Conservation (phyloP, 2,113 vertebrate genomes). For the Platichthys flesus region DNA sequence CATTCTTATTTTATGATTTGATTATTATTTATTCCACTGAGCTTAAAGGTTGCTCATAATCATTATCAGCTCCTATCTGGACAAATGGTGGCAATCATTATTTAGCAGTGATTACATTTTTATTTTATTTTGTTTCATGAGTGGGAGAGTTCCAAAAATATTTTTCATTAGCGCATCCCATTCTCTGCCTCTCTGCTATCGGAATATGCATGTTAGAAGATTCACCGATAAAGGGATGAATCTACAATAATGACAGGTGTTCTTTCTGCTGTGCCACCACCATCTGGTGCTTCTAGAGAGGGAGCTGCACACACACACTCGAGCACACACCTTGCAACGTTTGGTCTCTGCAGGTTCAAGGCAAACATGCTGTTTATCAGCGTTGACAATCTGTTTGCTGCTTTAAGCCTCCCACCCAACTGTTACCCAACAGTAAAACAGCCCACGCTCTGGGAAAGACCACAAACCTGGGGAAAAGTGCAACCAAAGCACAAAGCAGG, state of each 20-base stretch:
- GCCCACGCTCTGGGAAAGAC: conserved; percentile 9
- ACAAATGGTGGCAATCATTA: neutral
- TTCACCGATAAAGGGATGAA: conserved; percentile 9
- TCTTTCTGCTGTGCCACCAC: conserved; percentile 40
- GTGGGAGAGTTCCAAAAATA: neutral
- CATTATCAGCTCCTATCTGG: neutral
- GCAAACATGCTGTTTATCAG: conserved; percentile 61
- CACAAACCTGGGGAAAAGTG: conserved; percentile 18
- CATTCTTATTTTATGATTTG: neutral
- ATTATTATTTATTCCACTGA: neutral
- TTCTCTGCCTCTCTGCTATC: neutral
- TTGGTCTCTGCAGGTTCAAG: conserved; percentile 62
- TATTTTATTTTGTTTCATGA: neutral
- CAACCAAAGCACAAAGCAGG: conserved; percentile 23
- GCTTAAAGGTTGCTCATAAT: neutral
- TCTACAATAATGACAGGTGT: conserved; percentile 36
- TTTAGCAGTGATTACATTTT: neutral
- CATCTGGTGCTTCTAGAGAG: conserved; percentile 57
- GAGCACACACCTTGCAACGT: conserved; percentile 21
- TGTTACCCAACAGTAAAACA: conserved; percentile 40
- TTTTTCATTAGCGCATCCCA: too few relatives aligned
- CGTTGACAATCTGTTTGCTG: conserved; percentile 65
- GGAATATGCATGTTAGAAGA: neutral
- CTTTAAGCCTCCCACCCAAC: conserved; percentile 45
- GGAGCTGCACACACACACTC: neutral